Conservation (phyloP, 1,140 invertebrate genomes). For the Drosophila nannoptera region DNA sequence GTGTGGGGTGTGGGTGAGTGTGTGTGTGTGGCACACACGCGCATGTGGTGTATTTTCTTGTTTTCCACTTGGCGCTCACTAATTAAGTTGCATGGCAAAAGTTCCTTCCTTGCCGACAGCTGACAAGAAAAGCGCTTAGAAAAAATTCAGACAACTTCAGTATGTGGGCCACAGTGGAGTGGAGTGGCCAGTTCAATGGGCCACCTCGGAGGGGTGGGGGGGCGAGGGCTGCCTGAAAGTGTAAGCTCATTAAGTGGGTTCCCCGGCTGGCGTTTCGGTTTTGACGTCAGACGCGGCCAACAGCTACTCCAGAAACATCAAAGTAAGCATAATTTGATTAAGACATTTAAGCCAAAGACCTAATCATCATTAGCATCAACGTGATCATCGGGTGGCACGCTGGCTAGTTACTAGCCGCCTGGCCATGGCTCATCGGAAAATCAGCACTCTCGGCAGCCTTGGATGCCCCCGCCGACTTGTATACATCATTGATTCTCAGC, state of each 20-base stretch:
- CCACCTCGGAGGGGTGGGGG: background rate
- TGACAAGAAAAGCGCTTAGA: conserved; percentile 56
- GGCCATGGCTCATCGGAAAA: conserved; percentile 50
- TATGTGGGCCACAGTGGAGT: conserved; percentile 32
- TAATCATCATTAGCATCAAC: conserved; percentile 77
- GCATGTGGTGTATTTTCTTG: conserved; percentile 66
- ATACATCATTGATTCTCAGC: conserved; percentile 60
- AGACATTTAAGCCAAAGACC: conserved; percentile 77
- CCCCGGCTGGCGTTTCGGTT: conserved; percentile 44
- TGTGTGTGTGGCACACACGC: conserved; percentile 26
- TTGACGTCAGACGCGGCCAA: conserved; percentile 24
- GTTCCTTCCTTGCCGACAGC: conserved; percentile 59
- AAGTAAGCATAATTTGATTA: conserved; percentile 78
- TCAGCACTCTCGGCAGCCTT: conserved; percentile 49
- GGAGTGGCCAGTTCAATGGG: conserved; percentile 25
- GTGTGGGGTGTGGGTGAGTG: conserved; percentile 11
- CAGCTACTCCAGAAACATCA: conserved; percentile 60
- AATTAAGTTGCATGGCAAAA: conserved; percentile 74
- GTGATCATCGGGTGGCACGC: conserved; percentile 46
- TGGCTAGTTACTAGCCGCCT: conserved; percentile 13
- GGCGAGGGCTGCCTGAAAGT: conserved; percentile 45
- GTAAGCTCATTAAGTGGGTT: conserved; percentile 76
- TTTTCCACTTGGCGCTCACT: conserved; percentile 72
- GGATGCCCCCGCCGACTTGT: conserved; percentile 60
- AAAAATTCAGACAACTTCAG: conserved; percentile 39